phyloP scores from a whole-genome alignment of 2,113 vertebrate species.

The Syngnathus typhle region DNA sequence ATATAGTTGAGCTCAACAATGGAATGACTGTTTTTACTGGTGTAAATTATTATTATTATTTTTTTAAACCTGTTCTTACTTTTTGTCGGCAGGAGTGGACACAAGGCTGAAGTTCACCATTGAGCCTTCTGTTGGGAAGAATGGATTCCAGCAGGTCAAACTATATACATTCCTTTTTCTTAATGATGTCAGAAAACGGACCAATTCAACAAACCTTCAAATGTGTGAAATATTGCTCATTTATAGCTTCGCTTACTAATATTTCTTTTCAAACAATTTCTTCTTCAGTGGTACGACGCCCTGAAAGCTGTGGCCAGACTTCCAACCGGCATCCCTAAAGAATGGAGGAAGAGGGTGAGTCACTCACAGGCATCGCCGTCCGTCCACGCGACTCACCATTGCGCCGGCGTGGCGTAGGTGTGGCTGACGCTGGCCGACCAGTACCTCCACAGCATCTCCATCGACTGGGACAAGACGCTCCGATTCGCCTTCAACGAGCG shows the following conservation, averaged over 20 bases:
- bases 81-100: slow-evolving; percentile 80
- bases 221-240: no score
- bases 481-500: slow-evolving; percentile 97
- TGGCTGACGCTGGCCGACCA: slow-evolving; percentile 95
- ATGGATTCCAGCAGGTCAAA: slow-evolving; percentile 96
- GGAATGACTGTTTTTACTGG: no score
- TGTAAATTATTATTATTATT: no score
- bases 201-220: background rate
- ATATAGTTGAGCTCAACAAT: no score
- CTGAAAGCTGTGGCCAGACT: slow-evolving; percentile 93
- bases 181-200: background rate
- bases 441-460: slow-evolving; percentile 93
- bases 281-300: slow-evolving; percentile 89
- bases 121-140: slow-evolving; percentile 90
- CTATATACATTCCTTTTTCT: background rate
- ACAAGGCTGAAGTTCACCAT: slow-evolving; percentile 96
- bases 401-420: slow-evolving; percentile 71
- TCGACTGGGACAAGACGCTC: slow-evolving; percentile 98
- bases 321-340: slow-evolving; percentile 91
- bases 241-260: no score
- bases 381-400: background rate
- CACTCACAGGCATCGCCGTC: background rate
- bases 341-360: slow-evolving; percentile 90
- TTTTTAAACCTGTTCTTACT: no score
- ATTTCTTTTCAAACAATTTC: no score